These are phyloP conservation scores for Pseudanteris insignis DNA, from an alignment of 2,888 invertebrate genomes.

Conservation along the genomic window DNA sequence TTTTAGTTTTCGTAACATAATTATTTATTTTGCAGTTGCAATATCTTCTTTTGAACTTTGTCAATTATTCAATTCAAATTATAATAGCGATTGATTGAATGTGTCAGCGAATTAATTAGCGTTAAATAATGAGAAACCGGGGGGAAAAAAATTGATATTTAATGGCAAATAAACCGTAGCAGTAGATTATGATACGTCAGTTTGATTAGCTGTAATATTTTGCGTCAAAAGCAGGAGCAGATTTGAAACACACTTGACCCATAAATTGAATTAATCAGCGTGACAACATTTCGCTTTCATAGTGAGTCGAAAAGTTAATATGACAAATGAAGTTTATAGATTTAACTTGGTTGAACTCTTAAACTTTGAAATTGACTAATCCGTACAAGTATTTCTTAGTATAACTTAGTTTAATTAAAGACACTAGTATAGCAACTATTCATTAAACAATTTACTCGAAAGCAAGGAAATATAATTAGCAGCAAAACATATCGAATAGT, in stretches of 20 bases:
- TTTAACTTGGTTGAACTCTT: constrained; percentile 38
- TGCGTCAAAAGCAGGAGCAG: no score
- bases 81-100: no score
- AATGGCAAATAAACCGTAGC: no score
- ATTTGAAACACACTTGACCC: constrained; percentile 17
- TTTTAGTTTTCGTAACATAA: no score
- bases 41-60: no score
- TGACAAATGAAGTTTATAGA: constrained; percentile 36
- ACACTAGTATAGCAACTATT: constrained; percentile 27
- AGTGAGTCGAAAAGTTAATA: constrained; percentile 29
- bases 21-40: no score
- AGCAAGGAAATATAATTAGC: constrained; percentile 36
- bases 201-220: no score
- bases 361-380: constrained; percentile 40
- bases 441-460: constrained; percentile 34
- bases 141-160: no score
- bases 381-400: constrained; percentile 36
- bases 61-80: no score
- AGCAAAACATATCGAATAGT: constrained; percentile 30
- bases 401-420: constrained; percentile 39
- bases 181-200: no score
- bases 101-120: no score
- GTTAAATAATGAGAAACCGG: no score
- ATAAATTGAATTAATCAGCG: constrained; percentile 22
- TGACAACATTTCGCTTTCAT: constrained; percentile 23